Conservation (phyloP, 2,113 vertebrate species). For the Ramphastos sulfuratus region DNA sequence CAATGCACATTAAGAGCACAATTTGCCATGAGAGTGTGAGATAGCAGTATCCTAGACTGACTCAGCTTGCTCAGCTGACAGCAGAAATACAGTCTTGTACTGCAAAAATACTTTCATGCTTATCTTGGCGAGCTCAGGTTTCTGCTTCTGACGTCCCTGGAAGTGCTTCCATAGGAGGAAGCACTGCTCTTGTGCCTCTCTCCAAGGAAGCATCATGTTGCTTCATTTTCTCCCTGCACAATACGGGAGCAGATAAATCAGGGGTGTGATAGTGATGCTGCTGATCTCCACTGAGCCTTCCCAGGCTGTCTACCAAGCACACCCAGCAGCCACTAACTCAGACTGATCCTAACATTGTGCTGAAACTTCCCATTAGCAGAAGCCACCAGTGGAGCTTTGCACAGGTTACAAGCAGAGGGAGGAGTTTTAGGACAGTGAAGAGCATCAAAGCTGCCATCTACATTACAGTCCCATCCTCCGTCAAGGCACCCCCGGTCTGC, state of each 20-base stretch:
- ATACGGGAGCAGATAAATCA: neutral
- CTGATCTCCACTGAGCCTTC: neutral
- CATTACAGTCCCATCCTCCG: neutral
- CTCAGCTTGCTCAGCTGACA: neutral
- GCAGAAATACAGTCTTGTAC: neutral
- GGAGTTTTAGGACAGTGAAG: neutral
- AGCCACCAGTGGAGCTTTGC: neutral
- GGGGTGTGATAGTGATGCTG: neutral
- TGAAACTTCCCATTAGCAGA: neutral
- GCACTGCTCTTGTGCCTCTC: neutral
- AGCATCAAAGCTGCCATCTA: neutral
- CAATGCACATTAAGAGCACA: neutral
- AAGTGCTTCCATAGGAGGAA: neutral
- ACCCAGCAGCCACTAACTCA: neutral
- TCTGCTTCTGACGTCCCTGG: neutral
- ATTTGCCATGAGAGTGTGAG: neutral
- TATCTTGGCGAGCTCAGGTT: neutral
- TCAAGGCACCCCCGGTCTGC: neutral
- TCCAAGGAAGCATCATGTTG: rapidly evolving
- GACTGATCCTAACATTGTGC: neutral
- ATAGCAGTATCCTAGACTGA: neutral
- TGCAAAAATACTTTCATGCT: neutral
- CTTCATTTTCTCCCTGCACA: neutral
- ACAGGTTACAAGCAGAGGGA: neutral
- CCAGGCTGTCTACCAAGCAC: neutral